phyloP scores from a whole-genome alignment of 1,140 invertebrate species.

The Rhynchophorus ferrugineus region DNA sequence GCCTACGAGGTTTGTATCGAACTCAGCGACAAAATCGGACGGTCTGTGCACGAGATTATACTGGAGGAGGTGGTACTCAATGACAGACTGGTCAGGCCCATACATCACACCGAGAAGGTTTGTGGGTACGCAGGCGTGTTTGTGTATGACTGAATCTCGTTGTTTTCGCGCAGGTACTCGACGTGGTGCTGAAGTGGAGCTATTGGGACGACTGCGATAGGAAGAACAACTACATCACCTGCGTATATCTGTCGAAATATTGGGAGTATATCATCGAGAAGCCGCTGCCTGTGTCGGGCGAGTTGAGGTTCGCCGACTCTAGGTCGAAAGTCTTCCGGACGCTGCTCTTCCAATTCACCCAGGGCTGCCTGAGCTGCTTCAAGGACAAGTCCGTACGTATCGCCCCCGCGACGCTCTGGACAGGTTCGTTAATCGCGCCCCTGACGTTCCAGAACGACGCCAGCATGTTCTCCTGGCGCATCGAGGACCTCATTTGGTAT shows the following conservation, averaged over 20 bases:
- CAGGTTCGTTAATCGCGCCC: no score
- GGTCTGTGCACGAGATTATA: conserved; percentile 56
- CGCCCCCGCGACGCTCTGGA: neutral
- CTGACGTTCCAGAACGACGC: conserved; percentile 48
- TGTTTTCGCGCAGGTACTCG: conserved; percentile 62
- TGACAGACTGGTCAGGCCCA: conserved; percentile 60
- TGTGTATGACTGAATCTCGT: no score
- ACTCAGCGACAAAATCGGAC: conserved; percentile 53
- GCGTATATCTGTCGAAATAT: conserved; percentile 49
- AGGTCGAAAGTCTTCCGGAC: conserved; percentile 67
- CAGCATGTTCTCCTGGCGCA: conserved; percentile 62
- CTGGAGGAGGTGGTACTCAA: conserved; percentile 70
- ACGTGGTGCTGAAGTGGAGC: conserved; percentile 65
- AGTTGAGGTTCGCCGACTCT: conserved; percentile 71
- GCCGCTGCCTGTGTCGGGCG: conserved; percentile 54
- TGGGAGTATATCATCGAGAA: conserved; percentile 42
- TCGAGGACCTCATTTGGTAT: conserved; percentile 76
- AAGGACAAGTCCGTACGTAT: conserved; percentile 65
- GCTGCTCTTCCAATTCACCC: conserved; percentile 70
- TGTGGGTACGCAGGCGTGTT: no score
- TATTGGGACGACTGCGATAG: conserved; percentile 77
- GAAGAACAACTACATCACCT: conserved; percentile 71
- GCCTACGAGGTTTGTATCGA: conserved; percentile 65
- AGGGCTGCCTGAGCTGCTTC: conserved; percentile 68
- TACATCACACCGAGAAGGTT: conserved; percentile 71